Conservation (phyloP, 2,797 vertebrate species). For the Schizopygopsis pylzovi region DNA sequence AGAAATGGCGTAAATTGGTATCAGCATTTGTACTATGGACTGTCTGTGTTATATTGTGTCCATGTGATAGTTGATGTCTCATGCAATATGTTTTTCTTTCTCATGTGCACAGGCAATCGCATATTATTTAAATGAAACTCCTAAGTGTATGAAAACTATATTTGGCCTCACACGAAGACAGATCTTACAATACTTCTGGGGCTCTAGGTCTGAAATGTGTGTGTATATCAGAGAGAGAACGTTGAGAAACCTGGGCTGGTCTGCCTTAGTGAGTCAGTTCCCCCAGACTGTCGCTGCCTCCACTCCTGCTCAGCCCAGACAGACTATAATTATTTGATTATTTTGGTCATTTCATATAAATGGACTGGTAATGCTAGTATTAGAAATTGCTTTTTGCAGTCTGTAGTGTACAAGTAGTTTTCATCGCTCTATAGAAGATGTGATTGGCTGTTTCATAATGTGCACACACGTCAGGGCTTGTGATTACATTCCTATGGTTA, state of each 20-base stretch:
- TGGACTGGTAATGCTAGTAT: neutral
- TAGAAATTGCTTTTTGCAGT: neutral
- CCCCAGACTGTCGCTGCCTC: slow-evolving; percentile 27
- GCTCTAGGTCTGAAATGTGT: neutral
- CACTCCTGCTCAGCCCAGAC: neutral
- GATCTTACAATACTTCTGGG: neutral
- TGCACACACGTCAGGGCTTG: slow-evolving; percentile 23
- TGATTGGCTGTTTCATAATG: neutral
- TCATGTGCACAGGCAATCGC: neutral
- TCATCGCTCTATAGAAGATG: neutral
- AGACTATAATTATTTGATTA: slow-evolving; percentile 16
- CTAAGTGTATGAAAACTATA: neutral
- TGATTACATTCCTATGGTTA: slow-evolving; percentile 44
- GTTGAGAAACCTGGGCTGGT: neutral
- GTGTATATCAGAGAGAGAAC: neutral
- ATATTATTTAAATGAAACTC: slow-evolving; percentile 5
- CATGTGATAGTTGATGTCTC: slow-evolving; percentile 20
- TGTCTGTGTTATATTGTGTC: slow-evolving; percentile 26
- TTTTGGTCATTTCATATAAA: neutral
- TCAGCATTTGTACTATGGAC: neutral
- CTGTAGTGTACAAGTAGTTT: neutral
- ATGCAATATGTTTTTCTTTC: neutral
- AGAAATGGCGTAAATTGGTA: neutral
- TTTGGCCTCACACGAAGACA: neutral
- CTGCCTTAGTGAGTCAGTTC: slow-evolving; percentile 45